Percentiles rank a stretch among this genome's conserved stretches.
Conservation (phyloP, 2,113 vertebrate genomes). For the Hippotragus niger region DNA sequence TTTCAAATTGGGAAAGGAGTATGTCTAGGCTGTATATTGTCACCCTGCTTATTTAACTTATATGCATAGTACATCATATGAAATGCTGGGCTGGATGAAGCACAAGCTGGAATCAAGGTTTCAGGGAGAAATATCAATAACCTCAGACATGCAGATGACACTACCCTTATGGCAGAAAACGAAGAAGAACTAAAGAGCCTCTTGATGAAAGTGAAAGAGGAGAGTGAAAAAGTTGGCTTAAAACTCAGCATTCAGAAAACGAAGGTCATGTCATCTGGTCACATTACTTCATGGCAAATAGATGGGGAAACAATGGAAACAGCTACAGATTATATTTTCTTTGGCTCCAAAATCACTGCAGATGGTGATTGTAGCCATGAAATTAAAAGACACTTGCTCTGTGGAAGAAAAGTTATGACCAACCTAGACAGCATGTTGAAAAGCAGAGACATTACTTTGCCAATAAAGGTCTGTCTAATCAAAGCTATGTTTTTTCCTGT, state of each 20-base stretch:
- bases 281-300: neutral
- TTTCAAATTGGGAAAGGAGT: neutral
- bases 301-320: neutral
- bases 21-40: neutral
- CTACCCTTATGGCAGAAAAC: rapidly evolving
- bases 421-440: neutral
- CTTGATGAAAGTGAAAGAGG: neutral
- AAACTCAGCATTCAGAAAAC: neutral
- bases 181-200: neutral
- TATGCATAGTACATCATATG: neutral
- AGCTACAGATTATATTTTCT: neutral
- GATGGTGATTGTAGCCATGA: neutral
- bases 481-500: neutral
- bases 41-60: neutral
- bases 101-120: neutral
- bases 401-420: neutral
- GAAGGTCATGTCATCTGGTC: neutral
- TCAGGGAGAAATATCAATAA: neutral
- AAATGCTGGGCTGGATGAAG: neutral
- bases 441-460: neutral
- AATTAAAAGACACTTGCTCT: neutral
- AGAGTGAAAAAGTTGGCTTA: neutral
- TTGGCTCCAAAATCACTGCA: neutral
- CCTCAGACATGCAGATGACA: neutral
- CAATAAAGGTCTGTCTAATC: neutral